phyloP scores from a whole-genome alignment of 1,140 invertebrate species.

The Charaxes varanes region DNA sequence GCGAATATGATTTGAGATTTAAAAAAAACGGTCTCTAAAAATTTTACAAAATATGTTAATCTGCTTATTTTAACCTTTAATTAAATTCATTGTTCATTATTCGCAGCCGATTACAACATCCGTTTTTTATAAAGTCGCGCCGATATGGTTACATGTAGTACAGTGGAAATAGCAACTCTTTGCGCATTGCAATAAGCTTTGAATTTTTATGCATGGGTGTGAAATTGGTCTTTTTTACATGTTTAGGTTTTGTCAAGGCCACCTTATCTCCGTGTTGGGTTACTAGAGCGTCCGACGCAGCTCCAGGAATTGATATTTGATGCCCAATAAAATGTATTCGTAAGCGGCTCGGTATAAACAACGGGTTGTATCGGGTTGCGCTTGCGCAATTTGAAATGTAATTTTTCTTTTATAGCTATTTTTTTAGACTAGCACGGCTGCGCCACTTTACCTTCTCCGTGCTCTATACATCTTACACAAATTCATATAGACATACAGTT shows the following conservation, averaged over 20 bases:
- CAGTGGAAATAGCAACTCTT: conserved; percentile 22
- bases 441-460: too few species aligned
- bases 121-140: conserved; percentile 31
- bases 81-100: conserved; percentile 4
- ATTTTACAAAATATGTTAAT: too few species aligned
- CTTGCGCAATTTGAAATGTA: conserved; percentile 4
- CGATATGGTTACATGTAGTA: conserved; percentile 7
- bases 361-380: conserved; percentile 6
- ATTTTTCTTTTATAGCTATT: conserved; percentile 2
- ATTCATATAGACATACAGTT: too few species aligned
- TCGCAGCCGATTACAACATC: conserved; percentile 54
- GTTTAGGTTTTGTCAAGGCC: conserved; percentile 47
- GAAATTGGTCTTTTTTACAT: conserved; percentile 15
- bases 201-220: conserved; percentile 3
- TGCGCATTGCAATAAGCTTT: conserved; percentile 11
- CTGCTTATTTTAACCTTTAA: not conserved
- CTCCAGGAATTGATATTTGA: conserved; percentile 35
- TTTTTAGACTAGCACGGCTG: too few species aligned
- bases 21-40: too few species aligned
- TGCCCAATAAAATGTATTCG: conserved; percentile 22
- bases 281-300: conserved; percentile 52
- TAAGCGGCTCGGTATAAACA: conserved; percentile 10
- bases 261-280: conserved; percentile 55
- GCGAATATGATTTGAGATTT: too few species aligned
- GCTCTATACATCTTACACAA: too few species aligned